Percentiles rank a stretch among this genome's conserved stretches.
Evolutionary conservation across 2,113 vertebrate species (phyloP).

Genomic region (Calidris pygmaea): DNA sequence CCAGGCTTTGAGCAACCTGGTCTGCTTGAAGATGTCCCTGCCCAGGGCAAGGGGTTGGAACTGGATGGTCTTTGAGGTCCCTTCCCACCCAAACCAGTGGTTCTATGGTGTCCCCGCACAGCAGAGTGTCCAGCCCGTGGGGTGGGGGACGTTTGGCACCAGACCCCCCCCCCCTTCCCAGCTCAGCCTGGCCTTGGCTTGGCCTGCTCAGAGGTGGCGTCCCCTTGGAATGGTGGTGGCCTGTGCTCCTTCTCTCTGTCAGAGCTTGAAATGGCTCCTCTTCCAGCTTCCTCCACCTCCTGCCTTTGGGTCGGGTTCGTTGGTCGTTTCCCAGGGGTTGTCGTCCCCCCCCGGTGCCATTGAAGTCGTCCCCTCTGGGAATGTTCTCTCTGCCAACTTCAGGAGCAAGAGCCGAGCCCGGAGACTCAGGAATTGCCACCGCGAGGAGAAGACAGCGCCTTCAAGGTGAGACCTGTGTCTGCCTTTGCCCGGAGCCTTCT

Average conservation of each 20-base stretch:
- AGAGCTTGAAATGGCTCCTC: not conserved
- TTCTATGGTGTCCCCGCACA: not conserved
- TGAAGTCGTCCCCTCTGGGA: fast-evolving
- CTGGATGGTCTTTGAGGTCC: not conserved
- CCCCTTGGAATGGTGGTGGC: not conserved
- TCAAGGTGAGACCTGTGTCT: fast-evolving
- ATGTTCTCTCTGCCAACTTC: not conserved
- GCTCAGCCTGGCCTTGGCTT: not conserved
- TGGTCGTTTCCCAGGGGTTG: not conserved
- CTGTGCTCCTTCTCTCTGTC: not conserved
- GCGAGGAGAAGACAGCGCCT: not conserved
- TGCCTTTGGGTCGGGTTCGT: not conserved
- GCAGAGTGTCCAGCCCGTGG: not conserved
- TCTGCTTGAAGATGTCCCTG: not conserved
- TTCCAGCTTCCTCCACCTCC: not conserved
- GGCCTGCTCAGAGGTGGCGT: no score
- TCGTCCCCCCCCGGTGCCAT: fast-evolving
- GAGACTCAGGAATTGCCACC: not conserved
- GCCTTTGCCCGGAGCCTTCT: not conserved
- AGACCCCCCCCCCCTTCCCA: no score
- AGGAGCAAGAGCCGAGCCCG: not conserved
- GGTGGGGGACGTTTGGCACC: not conserved
- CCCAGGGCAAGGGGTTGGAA: not conserved
- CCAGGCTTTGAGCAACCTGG: not conserved
- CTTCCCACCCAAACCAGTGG: not conserved